Evolutionary conservation across 2,113 vertebrate species (phyloP).

Genomic region (Artemisiospiza belli): DNA sequence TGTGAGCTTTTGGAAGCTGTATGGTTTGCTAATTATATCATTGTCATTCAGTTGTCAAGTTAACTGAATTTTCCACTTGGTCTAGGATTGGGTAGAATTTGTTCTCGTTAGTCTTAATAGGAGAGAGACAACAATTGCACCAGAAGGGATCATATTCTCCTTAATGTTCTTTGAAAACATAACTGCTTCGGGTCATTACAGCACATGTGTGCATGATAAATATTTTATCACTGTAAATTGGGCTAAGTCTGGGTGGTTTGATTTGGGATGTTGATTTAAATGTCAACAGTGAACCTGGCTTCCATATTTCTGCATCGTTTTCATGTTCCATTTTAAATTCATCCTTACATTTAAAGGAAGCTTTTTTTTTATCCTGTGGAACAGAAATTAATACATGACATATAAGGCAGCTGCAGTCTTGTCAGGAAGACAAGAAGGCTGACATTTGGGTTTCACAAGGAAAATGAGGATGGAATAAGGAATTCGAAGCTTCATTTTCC

Average conservation of each 20-base stretch:
- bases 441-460: background rate
- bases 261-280: background rate
- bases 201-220: background rate
- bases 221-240: background rate
- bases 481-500: background rate
- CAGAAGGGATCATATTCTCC: conserved; percentile 11
- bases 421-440: background rate
- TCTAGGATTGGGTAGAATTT: conserved; percentile 36
- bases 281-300: background rate
- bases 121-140: background rate
- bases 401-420: background rate
- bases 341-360: background rate
- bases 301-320: background rate
- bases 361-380: background rate
- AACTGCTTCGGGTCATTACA: background rate
- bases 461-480: background rate
- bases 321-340: background rate
- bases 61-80: conserved; percentile 65
- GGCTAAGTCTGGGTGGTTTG: background rate
- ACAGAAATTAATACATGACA: background rate
- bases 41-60: conserved; percentile 39
- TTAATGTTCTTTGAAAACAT: conserved; percentile 43
- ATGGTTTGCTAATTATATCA: conserved; percentile 46
- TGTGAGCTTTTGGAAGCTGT: conserved; percentile 30
- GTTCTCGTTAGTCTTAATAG: conserved; percentile 50